phyloP scores from a whole-genome alignment of 1,140 invertebrate genomes.

The Tetranychus cinnabarinus region DNA sequence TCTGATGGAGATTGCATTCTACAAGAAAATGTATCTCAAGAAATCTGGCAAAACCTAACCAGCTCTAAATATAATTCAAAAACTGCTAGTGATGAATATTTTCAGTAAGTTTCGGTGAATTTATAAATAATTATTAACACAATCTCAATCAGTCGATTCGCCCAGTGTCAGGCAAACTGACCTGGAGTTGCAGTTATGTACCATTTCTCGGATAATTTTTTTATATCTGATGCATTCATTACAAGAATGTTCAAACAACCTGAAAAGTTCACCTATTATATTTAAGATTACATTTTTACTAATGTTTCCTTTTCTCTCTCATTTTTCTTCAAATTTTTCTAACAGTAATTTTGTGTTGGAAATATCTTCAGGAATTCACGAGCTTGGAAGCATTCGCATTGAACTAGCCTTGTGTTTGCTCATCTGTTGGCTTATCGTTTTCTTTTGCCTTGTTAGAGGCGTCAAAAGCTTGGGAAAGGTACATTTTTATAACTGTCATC shows the following conservation, averaged over 20 bases:
- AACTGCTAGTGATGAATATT: conserved; percentile 14
- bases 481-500: neutral
- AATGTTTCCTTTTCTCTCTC: no score
- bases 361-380: conserved; percentile 57
- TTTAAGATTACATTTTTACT: no score
- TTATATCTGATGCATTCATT: no score
- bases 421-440: conserved; percentile 79
- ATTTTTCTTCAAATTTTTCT: neutral
- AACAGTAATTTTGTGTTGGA: conserved; percentile 36
- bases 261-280: no score
- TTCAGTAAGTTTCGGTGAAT: neutral
- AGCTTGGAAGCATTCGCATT: conserved; percentile 63
- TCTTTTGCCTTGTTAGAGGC: conserved; percentile 91
- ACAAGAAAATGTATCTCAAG: neutral
- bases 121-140: neutral
- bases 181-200: no score
- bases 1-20: conserved; percentile 13
- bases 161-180: no score
- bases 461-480: conserved; percentile 94
- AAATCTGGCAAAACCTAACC: neutral
- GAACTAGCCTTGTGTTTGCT: conserved; percentile 80
- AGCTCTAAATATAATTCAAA: neutral
- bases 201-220: no score
- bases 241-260: no score
- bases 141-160: no score